Evolutionary conservation across 2,113 vertebrate genomes (phyloP), one percentile per base, ranked within the genome.

Genomic region (Gopherus flavomarginatus): DNA sequence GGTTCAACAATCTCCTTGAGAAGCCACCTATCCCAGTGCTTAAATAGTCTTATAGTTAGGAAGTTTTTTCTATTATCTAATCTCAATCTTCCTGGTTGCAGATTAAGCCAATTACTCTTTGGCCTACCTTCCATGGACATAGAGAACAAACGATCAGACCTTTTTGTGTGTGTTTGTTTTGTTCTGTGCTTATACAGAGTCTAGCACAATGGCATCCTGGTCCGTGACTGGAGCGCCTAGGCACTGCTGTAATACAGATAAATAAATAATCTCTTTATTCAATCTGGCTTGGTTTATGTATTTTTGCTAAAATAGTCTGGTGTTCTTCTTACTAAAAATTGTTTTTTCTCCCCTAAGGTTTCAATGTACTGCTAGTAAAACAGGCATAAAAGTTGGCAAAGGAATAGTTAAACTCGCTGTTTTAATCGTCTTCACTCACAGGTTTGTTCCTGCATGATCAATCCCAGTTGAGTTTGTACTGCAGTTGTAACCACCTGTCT

Each of bases 401-500:
- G 42, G 38, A 75, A 75, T 26, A 44, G 38, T 77, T 77, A 77
- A 44, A 44, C 17, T 11, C 26, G 72, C 38, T 77, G 38, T 44
- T 77, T 26, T 77, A 77, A 75, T 26, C 44, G 38, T 77, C 38
- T 44, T 77, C 42, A 77, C 72, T 77, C 72, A 26, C 21, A 42
- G 38, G 62, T 86, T 90, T 83, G 8, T 56, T 95, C 86, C 81
- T 85, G 87, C 50, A 79, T 19, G 44, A 91, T 75, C 50, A 88
- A 38, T 56, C 82, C 65, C 88, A 27, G 27, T 19, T 85, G 82
- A 94, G 53, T 80, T 38, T 44, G 38, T 77, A 19, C 62, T 69
- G 62, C 35, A 35, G 16, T 44, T 77, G 38, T 26, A 77, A 77
- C 91, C 54, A 87, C 89, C 93, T 94, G 95, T 91, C 57, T 93